Evolutionary conservation across 2,888 invertebrate genomes (phyloP), one percentile per base, ranked within the genome.

Genomic region (Melipona beecheii): DNA sequence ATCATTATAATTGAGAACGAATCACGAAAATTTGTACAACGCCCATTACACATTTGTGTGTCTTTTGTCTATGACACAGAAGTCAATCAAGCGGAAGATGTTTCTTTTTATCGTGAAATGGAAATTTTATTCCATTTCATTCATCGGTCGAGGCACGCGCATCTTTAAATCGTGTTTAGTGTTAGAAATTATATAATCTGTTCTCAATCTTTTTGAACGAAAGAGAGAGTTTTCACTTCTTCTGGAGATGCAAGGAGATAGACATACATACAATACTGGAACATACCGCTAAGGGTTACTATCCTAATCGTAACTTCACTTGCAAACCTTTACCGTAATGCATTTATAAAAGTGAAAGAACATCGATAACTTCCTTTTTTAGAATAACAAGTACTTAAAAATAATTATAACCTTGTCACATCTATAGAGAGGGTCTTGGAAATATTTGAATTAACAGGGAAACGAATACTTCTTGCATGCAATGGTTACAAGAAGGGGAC

Each of bases 261-360:
- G 17, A 72, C 9, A 31, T 15, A 43, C 9, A 31, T 15, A 62
- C 11, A 31, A n/a, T 27, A 43, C 15, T 15, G 62, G 17, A 60
- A 69, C 19, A 43, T 27, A 64, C 21, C 50, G 15, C 27, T 43
- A 50, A 6, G 36, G 4, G 36, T 31, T 24, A 69, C 52, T 54
- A 58, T 31, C 31, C 50, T 60, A 75, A 2, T 36, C 9, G 70
- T n/a, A 65, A 64, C 15, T 50, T 4, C 5, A 31, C 62, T 49
- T 78, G 73, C 73, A 69, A 27, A 69, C 50, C 5, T 78, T 52
- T 24, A 50, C 21, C 54, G 58, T 13, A 64, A n/a, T 74, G 69
- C 64, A 27, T 69, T 65, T 43, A 52, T 79, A 60, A 79, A 65
- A 24, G 69, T 74, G 43, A 54, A 52, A n/a, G 15, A 31, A 52